A percentile compares a stretch with the other conserved stretches of the same genome.
Evolutionary conservation across 2,797 vertebrate genomes (phyloP).

Genomic region (Bradypus variegatus): DNA sequence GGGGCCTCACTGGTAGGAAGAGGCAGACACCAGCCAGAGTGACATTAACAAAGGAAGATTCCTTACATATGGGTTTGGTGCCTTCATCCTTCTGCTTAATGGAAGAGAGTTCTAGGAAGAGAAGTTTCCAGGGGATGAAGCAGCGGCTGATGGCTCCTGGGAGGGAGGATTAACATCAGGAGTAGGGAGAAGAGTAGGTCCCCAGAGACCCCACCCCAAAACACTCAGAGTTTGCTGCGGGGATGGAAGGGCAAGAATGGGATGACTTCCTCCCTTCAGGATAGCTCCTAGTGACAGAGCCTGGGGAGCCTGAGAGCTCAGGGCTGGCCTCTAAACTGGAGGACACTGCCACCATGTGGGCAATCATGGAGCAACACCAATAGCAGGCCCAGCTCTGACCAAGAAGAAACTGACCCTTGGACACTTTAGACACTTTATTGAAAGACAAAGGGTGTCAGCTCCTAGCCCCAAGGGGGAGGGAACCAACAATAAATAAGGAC

Average conservation of each 20-base stretch:
- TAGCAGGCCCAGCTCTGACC: neutral
- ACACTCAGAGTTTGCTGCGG: neutral
- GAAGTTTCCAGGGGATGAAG: neutral
- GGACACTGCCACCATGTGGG: constrained; percentile 62
- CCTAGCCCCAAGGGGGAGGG: neutral
- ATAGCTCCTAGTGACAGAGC: neutral
- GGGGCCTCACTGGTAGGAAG: neutral
- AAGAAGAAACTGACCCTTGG: neutral
- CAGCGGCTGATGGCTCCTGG: neutral
- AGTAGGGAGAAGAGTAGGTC: neutral
- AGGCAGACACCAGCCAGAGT: neutral
- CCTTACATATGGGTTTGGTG: neutral
- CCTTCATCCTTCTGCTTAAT: neutral
- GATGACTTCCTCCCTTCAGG: neutral
- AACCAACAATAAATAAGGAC: constrained; percentile 55
- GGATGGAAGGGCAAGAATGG: neutral
- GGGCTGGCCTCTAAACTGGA: neutral
- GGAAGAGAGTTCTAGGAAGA: neutral
- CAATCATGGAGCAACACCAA: neutral
- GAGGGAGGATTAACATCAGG: neutral
- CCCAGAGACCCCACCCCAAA: neutral
- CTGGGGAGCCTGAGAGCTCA: neutral
- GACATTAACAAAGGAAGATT: neutral
- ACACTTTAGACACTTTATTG: constrained; percentile 59
- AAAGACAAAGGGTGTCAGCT: constrained; percentile 11